Evolutionary conservation across 30 jellyfish, hydroid and myxozoan genomes (phyloP), one percentile per base, ranked within the genome.

Genomic region (Aurelia aurita): DNA sequence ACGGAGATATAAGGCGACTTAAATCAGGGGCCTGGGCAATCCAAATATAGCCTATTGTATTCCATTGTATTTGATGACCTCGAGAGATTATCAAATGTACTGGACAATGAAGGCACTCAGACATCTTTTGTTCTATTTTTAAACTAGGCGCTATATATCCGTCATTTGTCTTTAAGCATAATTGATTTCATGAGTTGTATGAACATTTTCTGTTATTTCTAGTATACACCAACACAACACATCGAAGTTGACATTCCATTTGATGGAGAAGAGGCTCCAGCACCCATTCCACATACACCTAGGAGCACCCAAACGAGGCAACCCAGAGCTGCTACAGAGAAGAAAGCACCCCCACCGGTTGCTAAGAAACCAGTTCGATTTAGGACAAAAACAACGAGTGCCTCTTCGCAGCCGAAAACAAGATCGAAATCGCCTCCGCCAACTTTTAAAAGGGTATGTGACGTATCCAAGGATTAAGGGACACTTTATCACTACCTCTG

Each of bases 361-460:
- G 95, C 97, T 26, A 87, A 64, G 79, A 92, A 92, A 57, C 98
- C 97, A 62, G 93, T 84, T 11, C 43, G 94, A 69, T 59, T 58
- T 15, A 67, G 88, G 43, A 32, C 92, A 0, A 92, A 92, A 55
- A 92, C 98, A 7, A 82, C 82, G 15, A 78, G 91, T 39, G 84
- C 59, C 11, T 34, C 35, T 12, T 69, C 81, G 1, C 89, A 82
- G 34, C 86, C 86, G 74, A 78, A 63, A 1, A 51, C 97, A 47
- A 51, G 98, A 61, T 87, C 98, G 13, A 72, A 72, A 54, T 92
- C 98, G 49, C 98, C 98, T 28, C 98, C 98, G 28, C 95, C 98
- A 25, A 58, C 91, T 20, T 46, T 65, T 55, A 81, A 68, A 69
- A 67, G 59, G 91, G 91, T 81, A 9, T 10, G 79, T 53, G n/a